Evolutionary conservation across 1,140 invertebrate species (phyloP).

Genomic region (Drosophila bocqueti): DNA sequence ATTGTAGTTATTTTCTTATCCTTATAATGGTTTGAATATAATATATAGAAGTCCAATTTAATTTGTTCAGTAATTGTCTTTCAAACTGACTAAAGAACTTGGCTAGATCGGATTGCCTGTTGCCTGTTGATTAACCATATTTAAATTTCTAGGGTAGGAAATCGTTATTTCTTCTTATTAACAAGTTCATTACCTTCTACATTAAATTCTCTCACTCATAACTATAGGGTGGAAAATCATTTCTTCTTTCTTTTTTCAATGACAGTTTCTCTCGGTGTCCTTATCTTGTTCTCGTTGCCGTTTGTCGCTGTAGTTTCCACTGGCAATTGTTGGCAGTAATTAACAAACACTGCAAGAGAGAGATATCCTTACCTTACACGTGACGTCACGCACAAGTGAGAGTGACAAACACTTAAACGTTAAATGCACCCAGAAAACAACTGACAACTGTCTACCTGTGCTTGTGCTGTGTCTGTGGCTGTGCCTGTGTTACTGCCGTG

Average conservation of each 20-base stretch:
- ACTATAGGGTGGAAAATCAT: too few relatives aligned
- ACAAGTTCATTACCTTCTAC: neutral
- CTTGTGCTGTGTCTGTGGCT: neutral
- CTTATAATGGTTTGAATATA: neutral
- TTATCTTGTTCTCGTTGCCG: constrained; percentile 12
- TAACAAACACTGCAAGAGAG: constrained; percentile 52
- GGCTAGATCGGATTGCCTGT: neutral
- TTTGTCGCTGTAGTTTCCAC: constrained; percentile 28
- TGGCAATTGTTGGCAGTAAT: constrained; percentile 75
- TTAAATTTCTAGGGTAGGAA: neutral
- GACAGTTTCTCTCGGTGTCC: constrained; percentile 1
- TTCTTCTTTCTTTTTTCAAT: too few relatives aligned
- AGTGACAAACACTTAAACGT: constrained; percentile 77
- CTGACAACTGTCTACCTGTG: constrained; percentile 25
- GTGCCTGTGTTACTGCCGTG: neutral
- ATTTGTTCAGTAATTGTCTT: neutral
- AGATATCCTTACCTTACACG: constrained; percentile 44
- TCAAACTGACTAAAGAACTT: neutral
- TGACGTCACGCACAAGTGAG: constrained; percentile 79
- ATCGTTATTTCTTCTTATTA: neutral
- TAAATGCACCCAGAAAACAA: constrained; percentile 70
- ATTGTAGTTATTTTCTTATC: neutral
- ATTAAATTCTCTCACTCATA: neutral
- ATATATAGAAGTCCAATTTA: neutral
- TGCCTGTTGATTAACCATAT: neutral